Base-by-base conservation (phyloP, 2,113 vertebrate species). In the Phyllopteryx taeniolatus region DNA sequence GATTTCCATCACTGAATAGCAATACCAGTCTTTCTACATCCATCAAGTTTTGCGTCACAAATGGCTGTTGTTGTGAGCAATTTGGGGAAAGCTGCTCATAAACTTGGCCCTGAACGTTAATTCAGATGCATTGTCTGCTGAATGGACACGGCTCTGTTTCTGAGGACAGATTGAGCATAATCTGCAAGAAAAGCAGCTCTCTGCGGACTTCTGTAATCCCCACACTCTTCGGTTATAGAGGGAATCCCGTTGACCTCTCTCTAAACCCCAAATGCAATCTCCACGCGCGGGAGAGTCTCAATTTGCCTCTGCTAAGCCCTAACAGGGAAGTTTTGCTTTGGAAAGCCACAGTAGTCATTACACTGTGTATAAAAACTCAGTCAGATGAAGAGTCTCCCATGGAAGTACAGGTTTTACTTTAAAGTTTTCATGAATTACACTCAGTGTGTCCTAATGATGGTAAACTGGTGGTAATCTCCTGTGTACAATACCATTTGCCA, bases 101-200 rank as follows among this genome's bases (percentile, higher is more conserved):
- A 19, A 7, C 20, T 22, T 54, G 9, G 20, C 53, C 53, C 17
- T 19, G 10, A 9, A 54, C 2, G 53, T n/a, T 54, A 35, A 17
- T 61, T 61, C 31, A 35, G 8, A 3, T 33, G 2, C 31, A 61
- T 2, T 61, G 59, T 61, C 31, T 35, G 59, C 59, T 61, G 31
- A 61, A 61, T 61, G 31, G 59, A 61, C 22, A 31, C 33, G 59
- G 27, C 60, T 72, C 54, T 76, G 42, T 61, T 67, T 49, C 71
- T 79, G 73, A 73, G 70, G 82, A 85, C 90, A 93, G 92, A 91
- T 88, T 92, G 90, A 68, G 64, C 71, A 74, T 93, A 92, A 93
- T 91, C 90, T 92, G 76, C 71, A 84, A 83, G 78, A 90, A 91
- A 86, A 88, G 75, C 81, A 86, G 83, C 75, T 90, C 81, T 87